Percentiles rank a stretch among this genome's conserved stretches.
Conservation (phyloP, 2,113 vertebrate species). For the Percina caprodes region DNA sequence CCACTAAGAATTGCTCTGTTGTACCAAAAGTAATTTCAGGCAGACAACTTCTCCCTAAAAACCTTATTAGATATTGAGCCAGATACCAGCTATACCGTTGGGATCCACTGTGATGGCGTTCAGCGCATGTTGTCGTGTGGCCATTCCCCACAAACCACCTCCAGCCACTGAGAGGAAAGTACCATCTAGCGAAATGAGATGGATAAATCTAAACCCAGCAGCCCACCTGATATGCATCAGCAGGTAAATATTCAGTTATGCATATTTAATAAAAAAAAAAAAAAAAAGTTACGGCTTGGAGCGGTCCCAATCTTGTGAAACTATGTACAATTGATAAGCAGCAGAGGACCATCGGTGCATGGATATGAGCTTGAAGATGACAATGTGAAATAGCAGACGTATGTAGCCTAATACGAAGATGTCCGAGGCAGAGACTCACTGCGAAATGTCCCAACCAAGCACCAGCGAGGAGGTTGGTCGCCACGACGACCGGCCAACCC, state of each 20-base stretch:
- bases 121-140: background rate
- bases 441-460: too few relatives aligned
- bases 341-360: too few relatives aligned
- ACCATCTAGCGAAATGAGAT: slow-evolving; percentile 35
- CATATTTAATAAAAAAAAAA: too few relatives aligned
- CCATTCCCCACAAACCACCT: slow-evolving; percentile 18
- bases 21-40: slow-evolving; percentile 3
- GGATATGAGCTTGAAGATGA: too few relatives aligned
- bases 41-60: background rate
- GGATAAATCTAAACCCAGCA: slow-evolving; percentile 42
- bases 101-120: slow-evolving; percentile 1
- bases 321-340: too few relatives aligned
- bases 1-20: background rate
- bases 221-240: slow-evolving; percentile 30
- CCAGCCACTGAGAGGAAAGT: background rate
- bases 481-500: too few relatives aligned
- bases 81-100: background rate
- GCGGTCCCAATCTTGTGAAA: slow-evolving; percentile 41
- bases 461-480: too few relatives aligned
- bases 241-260: slow-evolving; percentile 39
- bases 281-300: slow-evolving; percentile 35
- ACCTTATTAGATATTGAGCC: background rate
- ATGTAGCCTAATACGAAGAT: too few relatives aligned
- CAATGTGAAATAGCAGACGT: too few relatives aligned
- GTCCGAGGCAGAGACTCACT: too few relatives aligned